These are phyloP conservation scores for Macropus fuliginosus DNA, from an alignment of 2,797 vertebrate species.

Conservation along the genomic window DNA sequence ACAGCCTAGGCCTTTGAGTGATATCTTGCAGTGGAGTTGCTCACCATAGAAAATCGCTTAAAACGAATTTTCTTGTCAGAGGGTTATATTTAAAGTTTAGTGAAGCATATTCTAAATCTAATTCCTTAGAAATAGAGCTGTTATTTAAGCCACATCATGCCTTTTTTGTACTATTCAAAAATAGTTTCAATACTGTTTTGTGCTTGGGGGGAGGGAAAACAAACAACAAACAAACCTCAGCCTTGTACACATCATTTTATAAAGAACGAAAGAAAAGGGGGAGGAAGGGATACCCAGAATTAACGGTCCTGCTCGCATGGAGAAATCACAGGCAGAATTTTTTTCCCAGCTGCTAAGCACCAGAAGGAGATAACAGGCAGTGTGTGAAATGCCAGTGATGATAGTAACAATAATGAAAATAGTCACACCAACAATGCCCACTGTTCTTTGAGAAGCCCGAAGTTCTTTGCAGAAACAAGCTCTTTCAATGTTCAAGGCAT, in stretches of 20 bases:
- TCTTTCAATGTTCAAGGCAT: neutral
- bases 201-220: neutral
- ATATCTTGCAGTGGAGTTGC: constrained; percentile 27
- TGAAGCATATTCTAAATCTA: constrained; percentile 41
- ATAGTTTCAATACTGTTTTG: constrained; percentile 25
- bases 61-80: constrained; percentile 41
- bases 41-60: neutral
- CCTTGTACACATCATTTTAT: constrained; percentile 22
- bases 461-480: neutral
- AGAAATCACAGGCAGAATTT: constrained; percentile 66
- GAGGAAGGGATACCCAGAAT: neutral
- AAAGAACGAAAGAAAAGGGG: constrained; percentile 1
- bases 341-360: constrained; percentile 61
- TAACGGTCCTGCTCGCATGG: constrained; percentile 44
- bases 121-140: constrained; percentile 48
- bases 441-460: neutral
- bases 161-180: constrained; percentile 49
- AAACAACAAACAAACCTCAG: neutral
- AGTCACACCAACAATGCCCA: neutral
- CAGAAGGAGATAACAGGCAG: constrained; percentile 69
- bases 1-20: constrained; percentile 40
- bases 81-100: constrained; percentile 58
- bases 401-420: constrained; percentile 47
- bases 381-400: constrained; percentile 58
- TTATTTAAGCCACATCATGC: constrained; percentile 56